Base-by-base conservation (phyloP, 2,797 vertebrate species). In the Sebastes itinus region DNA sequence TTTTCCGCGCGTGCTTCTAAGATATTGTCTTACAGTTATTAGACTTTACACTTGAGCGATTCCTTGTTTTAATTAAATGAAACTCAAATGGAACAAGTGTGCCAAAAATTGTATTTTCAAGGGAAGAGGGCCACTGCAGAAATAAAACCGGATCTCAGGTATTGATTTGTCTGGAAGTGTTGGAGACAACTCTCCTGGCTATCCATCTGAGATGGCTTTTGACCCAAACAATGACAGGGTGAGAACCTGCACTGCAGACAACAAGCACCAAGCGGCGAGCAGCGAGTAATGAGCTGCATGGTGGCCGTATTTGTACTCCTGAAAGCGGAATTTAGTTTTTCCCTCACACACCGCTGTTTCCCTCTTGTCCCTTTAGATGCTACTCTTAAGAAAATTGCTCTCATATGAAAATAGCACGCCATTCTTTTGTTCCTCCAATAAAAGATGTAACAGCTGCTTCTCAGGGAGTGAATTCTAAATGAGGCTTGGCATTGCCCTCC, bases 371-470 rank as follows among this genome's bases (percentile, higher is more conserved):
- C 73, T 80, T 88, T 76, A 58, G 85, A 86, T 81, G 78, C 77
- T 71, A 79, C 89, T 91, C 83, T 89, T 88, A 89, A 89, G 70
- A 87, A 93, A 91, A 89, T 81, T 67, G 88, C 87, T 66, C 79
- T 90, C 54, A 7, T 76, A 88, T 89, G 88, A 92, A 93, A 93
- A 88, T 88, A 83, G 84, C 90, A 89, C 38, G 42, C 69, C 81
- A 82, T 90, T 86, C 86, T 87, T 92, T 93, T 94, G 84, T 94
- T 92, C 88, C 67, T 82, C 79, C 87, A 87, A 94, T 95, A 94
- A 95, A 95, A 94, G 92, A 95, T 94, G 92, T 82, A 95, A 92
- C 92, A 94, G 94, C 91, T 93, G 93, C 92, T 91, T 94, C 92
- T 94, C 88, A 87, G 90, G 80, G 91, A 94, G 88, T 81, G 86